phyloP scores from a whole-genome alignment of 2,113 vertebrate genomes.

The Melospiza georgiana region DNA sequence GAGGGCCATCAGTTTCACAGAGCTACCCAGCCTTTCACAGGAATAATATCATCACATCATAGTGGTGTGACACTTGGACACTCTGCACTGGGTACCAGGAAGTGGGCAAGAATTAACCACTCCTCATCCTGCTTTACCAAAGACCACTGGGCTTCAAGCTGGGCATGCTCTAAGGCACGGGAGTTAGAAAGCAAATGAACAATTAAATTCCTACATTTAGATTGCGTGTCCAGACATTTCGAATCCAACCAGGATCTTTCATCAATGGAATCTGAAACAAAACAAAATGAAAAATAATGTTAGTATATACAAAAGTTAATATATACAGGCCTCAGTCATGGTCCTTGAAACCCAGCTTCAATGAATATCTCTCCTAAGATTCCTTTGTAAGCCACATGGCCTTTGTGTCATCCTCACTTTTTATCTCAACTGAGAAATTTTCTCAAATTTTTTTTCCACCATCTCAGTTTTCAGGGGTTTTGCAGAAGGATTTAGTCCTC shows the following conservation, averaged over 20 bases:
- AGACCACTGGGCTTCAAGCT: neutral
- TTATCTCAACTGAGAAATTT: neutral
- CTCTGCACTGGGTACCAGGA: neutral
- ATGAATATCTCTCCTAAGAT: neutral
- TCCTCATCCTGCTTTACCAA: neutral
- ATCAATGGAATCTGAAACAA: conserved; percentile 74
- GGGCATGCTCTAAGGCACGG: neutral
- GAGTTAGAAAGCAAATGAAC: neutral
- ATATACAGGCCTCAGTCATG: neutral
- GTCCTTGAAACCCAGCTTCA: neutral
- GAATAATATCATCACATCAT: neutral
- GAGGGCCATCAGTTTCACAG: neutral
- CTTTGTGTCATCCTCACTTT: neutral
- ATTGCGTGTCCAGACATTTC: conserved; percentile 76
- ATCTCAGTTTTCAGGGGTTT: neutral
- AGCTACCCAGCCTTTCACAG: neutral
- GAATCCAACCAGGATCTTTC: conserved; percentile 78
- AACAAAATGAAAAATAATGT: neutral
- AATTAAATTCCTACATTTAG: conserved; percentile 66
- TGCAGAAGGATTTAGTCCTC: neutral
- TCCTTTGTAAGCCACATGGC: neutral
- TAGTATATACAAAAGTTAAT: neutral
- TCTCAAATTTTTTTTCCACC: neutral
- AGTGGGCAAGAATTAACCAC: neutral
- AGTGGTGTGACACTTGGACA: neutral